A percentile compares a stretch with the other conserved stretches of the same genome.
These are phyloP conservation scores for Larimichthys polyactis DNA, from an alignment of 2,113 vertebrate genomes.

Conservation along the genomic window DNA sequence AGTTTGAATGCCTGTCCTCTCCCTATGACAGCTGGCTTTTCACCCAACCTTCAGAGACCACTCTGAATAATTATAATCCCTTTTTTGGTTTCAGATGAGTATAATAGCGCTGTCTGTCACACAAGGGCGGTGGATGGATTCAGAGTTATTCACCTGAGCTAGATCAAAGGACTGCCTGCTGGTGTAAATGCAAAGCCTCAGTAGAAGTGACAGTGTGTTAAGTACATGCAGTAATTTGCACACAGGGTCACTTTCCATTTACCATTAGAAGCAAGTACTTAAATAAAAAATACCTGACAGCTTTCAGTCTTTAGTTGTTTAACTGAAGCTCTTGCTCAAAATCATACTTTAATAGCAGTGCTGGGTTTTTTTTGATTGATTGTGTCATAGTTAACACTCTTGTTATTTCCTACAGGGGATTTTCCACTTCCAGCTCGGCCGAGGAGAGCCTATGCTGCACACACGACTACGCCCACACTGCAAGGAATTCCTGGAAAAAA, in stretches of 20 bases:
- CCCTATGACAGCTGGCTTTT: background rate
- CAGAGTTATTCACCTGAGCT: background rate
- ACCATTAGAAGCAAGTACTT: background rate
- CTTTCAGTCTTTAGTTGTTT: too few relatives aligned
- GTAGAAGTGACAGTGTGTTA: background rate
- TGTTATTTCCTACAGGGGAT: conserved; percentile 87
- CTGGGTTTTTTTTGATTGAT: background rate
- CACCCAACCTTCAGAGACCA: background rate
- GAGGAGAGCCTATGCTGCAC: conserved; percentile 97
- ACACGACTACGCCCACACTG: conserved; percentile 97
- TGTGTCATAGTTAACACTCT: background rate
- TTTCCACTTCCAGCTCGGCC: conserved; percentile 96
- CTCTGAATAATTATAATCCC: background rate
- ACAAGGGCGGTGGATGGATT: background rate
- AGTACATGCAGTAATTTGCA: background rate
- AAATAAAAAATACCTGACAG: background rate
- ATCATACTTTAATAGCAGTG: background rate
- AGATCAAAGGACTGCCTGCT: background rate
- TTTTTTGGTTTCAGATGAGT: background rate
- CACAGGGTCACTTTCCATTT: background rate
- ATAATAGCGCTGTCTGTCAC: background rate
- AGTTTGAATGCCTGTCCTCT: background rate
- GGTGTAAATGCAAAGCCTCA: background rate
- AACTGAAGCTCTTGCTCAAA: background rate
- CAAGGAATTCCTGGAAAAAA: conserved; percentile 96